Percentiles rank a stretch among this genome's conserved stretches.
These are phyloP conservation scores for Alexandromys fortis DNA, from an alignment of 2,113 vertebrate species.

Conservation along the genomic window DNA sequence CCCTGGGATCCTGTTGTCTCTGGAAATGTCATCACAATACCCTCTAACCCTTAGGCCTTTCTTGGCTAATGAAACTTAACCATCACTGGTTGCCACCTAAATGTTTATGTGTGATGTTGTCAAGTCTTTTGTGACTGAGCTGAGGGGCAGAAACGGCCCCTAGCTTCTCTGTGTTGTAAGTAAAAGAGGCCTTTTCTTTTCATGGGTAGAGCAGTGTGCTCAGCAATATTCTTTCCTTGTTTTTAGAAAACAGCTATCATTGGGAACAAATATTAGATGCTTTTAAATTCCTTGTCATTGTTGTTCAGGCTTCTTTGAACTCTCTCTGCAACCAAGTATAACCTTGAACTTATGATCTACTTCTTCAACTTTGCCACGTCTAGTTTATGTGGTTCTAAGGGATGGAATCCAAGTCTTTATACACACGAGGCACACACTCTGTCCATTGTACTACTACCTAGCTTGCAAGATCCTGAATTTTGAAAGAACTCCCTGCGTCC, in stretches of 20 bases:
- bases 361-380: too few species aligned
- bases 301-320: background rate
- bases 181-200: background rate
- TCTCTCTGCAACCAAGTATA: background rate
- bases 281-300: background rate
- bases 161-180: background rate
- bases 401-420: background rate
- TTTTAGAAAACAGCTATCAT: background rate
- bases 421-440: background rate
- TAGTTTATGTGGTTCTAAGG: background rate
- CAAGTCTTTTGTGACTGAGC: background rate
- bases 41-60: background rate
- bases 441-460: too few species aligned
- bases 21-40: background rate
- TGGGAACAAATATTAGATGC: constrained; percentile 2
- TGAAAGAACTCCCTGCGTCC: background rate
- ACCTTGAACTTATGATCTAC: background rate
- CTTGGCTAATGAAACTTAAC: background rate
- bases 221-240: background rate
- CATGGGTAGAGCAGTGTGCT: background rate
- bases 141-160: background rate
- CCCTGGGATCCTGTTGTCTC: background rate
- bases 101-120: background rate
- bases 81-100: background rate
- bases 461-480: background rate